Conservation (phyloP, 2,888 invertebrate genomes). For the Eudasyphora cyanicolor region DNA sequence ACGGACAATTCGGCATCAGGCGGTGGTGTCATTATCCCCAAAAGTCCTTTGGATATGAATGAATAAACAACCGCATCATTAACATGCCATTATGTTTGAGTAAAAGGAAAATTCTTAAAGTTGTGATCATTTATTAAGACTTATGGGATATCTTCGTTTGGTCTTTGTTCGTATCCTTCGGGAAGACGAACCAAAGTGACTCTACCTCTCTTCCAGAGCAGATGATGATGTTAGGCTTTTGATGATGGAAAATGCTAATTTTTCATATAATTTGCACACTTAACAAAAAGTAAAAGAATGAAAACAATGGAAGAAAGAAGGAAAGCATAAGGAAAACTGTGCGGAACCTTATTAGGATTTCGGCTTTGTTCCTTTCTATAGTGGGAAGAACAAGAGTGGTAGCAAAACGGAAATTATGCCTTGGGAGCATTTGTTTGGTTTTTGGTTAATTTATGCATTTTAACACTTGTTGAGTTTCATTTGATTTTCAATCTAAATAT, state of each 20-base stretch:
- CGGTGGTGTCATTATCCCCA: neutral
- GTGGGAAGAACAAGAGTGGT: neutral
- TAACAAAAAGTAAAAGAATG: neutral
- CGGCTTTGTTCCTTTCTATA: neutral
- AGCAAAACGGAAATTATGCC: neutral
- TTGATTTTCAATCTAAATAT: neutral
- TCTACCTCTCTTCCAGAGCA: no score
- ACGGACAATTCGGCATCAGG: neutral
- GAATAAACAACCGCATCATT: slow-evolving; percentile 27
- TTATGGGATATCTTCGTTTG: neutral
- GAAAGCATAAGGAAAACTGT: neutral
- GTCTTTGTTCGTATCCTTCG: neutral
- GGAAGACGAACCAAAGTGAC: neutral
- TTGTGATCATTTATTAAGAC: slow-evolving; percentile 33
- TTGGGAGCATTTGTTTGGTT: neutral
- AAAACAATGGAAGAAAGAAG: neutral
- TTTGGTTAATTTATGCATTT: slow-evolving; percentile 16
- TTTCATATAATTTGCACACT: slow-evolving; percentile 16
- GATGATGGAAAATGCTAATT: slow-evolving; percentile 12
- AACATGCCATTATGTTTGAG: slow-evolving; percentile 37
- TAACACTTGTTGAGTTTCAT: slow-evolving; percentile 51
- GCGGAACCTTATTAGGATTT: neutral
- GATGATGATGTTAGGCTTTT: neutral
- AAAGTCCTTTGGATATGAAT: neutral
- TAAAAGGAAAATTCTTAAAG: neutral